Evolutionary conservation across 2,888 invertebrate species (phyloP).

Genomic region (Spodoptera littoralis): DNA sequence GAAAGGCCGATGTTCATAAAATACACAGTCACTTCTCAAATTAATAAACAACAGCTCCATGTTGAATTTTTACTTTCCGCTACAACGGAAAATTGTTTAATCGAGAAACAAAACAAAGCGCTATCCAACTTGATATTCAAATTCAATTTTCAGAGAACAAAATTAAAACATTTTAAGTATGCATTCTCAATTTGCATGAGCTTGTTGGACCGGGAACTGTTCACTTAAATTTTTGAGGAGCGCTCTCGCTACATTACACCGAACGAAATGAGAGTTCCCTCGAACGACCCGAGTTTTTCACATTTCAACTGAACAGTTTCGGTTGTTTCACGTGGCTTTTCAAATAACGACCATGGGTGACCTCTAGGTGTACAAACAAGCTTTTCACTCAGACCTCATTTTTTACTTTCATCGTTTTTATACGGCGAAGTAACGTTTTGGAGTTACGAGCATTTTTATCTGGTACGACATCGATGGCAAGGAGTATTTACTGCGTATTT

Average conservation of each 20-base stretch:
- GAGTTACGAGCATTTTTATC: slow-evolving; percentile 49
- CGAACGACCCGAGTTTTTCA: slow-evolving; percentile 45
- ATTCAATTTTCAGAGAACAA: slow-evolving; percentile 11
- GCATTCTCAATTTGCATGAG: slow-evolving; percentile 61
- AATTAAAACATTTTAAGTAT: slow-evolving; percentile 46
- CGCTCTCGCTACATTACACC: slow-evolving; percentile 49
- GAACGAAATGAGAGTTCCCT: slow-evolving; percentile 49
- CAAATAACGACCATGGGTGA: slow-evolving; percentile 26
- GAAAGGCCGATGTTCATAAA: too few species aligned
- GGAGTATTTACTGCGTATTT: slow-evolving; percentile 38
- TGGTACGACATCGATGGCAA: slow-evolving; percentile 28
- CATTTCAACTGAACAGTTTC: slow-evolving; percentile 39
- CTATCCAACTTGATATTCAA: slow-evolving; percentile 4
- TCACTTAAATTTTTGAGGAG: slow-evolving; percentile 66
- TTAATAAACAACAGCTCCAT: too few species aligned
- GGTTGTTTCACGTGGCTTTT: slow-evolving; percentile 35
- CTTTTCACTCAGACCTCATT: slow-evolving; percentile 23
- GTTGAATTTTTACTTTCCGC: too few species aligned
- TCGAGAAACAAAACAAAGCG: too few species aligned
- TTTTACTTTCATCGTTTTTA: slow-evolving; percentile 34
- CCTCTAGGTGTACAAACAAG: slow-evolving; percentile 37
- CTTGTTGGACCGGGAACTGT: slow-evolving; percentile 49
- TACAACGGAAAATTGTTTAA: too few species aligned
- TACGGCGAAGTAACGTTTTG: slow-evolving; percentile 34
- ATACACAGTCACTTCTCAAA: too few species aligned